These are phyloP conservation scores for Thaleichthys pacificus DNA, from an alignment of 2,797 vertebrate genomes.

Conservation along the genomic window DNA sequence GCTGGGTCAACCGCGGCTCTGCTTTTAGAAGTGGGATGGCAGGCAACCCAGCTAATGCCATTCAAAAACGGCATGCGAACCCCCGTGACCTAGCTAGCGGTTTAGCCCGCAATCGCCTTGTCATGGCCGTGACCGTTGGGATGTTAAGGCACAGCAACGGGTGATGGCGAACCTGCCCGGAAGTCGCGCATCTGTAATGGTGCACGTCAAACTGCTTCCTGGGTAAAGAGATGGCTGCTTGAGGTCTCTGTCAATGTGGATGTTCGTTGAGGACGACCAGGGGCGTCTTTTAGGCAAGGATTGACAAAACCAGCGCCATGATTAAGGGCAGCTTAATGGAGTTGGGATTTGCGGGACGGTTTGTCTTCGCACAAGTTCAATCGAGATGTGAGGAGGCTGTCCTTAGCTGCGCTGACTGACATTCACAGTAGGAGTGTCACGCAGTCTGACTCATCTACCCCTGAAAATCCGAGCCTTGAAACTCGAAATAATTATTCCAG, in stretches of 20 bases:
- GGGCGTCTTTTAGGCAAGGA: slow-evolving; percentile 31
- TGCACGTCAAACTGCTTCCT: too few relatives aligned
- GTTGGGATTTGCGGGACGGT: neutral
- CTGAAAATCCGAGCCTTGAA: slow-evolving; percentile 33
- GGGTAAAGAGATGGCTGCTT: too few relatives aligned
- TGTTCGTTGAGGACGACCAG: slow-evolving; percentile 9
- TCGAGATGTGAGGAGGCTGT: slow-evolving; percentile 50
- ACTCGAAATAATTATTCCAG: slow-evolving; percentile 35
- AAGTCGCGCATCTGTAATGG: too few relatives aligned
- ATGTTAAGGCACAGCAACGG: slow-evolving; percentile 15
- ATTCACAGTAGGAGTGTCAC: slow-evolving; percentile 46
- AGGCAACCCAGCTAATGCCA: slow-evolving; percentile 59
- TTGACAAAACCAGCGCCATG: slow-evolving; percentile 42
- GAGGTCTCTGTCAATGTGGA: too few relatives aligned
- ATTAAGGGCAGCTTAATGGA: slow-evolving; percentile 33
- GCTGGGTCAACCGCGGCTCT: slow-evolving; percentile 57
- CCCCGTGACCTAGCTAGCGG: too few relatives aligned
- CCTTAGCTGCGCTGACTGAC: slow-evolving; percentile 33
- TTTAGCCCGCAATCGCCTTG: too few relatives aligned
- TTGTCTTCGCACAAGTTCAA: too few relatives aligned
- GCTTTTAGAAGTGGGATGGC: slow-evolving; percentile 54
- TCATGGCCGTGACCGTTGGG: neutral
- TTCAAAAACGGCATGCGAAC: slow-evolving; percentile 45
- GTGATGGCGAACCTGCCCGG: too few relatives aligned
- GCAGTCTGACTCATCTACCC: slow-evolving; percentile 39